These are phyloP conservation scores for Tetranychus truncatus DNA, from an alignment of 2,888 invertebrate genomes.

Conservation along the genomic window DNA sequence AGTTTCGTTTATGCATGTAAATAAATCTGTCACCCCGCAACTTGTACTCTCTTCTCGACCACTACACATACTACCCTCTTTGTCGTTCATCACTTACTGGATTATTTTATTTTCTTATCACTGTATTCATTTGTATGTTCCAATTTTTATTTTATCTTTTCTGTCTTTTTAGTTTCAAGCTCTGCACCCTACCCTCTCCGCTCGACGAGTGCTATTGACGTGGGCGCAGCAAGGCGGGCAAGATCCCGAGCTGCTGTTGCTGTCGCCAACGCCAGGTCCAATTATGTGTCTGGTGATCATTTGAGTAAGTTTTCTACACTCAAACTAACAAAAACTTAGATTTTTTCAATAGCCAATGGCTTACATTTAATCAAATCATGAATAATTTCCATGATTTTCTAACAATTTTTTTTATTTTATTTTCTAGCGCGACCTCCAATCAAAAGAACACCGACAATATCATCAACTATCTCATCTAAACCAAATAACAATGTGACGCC, in stretches of 20 bases:
- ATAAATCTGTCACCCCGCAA: too few relatives aligned
- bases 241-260: constrained; percentile 48
- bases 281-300: constrained; percentile 39
- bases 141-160: neutral
- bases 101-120: neutral
- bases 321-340: constrained; percentile 3
- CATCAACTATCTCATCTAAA: constrained; percentile 2
- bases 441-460: neutral
- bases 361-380: neutral
- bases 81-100: too few relatives aligned
- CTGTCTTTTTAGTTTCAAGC: constrained; percentile 11
- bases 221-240: constrained; percentile 72
- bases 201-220: constrained; percentile 81
- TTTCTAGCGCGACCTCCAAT: neutral
- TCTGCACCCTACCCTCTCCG: constrained; percentile 35
- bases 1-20: neutral
- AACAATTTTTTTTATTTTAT: constrained; percentile 3
- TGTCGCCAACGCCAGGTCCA: constrained; percentile 50
- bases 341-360: neutral
- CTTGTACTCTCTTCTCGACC: too few relatives aligned
- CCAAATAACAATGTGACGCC: constrained; percentile 29
- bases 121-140: neutral
- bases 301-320: constrained; percentile 45
- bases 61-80: too few relatives aligned
- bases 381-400: neutral